Percentiles rank a stretch among this genome's conserved stretches.
These are phyloP conservation scores for Hydractinia echinata DNA, from an alignment of 30 jellyfish, hydroid and myxozoan genomes.

Conservation along the genomic window DNA sequence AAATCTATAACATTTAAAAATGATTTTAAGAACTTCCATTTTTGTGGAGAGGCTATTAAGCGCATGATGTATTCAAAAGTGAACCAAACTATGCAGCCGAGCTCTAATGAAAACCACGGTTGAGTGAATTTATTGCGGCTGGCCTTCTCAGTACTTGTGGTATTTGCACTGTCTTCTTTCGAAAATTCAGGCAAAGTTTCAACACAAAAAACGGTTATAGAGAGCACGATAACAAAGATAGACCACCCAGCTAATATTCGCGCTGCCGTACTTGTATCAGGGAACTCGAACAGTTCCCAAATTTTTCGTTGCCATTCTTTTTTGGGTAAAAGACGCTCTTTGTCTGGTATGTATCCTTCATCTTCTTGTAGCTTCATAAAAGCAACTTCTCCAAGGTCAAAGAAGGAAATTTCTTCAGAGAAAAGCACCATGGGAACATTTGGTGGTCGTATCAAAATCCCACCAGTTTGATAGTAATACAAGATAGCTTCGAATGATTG, in stretches of 20 bases:
- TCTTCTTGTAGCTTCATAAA: slow-evolving; percentile 54
- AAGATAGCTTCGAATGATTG: slow-evolving; percentile 90
- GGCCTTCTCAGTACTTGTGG: background rate
- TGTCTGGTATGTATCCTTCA: slow-evolving; percentile 77
- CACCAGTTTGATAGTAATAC: slow-evolving; percentile 84
- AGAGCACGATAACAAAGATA: slow-evolving; percentile 61
- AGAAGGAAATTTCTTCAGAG: slow-evolving; percentile 74
- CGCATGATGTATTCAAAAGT: slow-evolving; percentile 77
- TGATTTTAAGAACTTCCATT: slow-evolving; percentile 61
- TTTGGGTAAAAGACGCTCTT: slow-evolving; percentile 54
- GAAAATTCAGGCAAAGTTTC: slow-evolving; percentile 75
- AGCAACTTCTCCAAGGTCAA: slow-evolving; percentile 81
- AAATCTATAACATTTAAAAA: slow-evolving; percentile 75
- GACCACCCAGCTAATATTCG: slow-evolving; percentile 88
- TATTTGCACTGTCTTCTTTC: background rate
- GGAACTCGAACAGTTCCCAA: slow-evolving; percentile 90
- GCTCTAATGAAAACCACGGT: slow-evolving; percentile 89
- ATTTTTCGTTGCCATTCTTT: slow-evolving; percentile 60
- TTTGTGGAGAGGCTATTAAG: slow-evolving; percentile 67
- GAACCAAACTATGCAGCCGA: slow-evolving; percentile 86
- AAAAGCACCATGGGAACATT: slow-evolving; percentile 80
- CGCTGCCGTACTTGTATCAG: slow-evolving; percentile 81
- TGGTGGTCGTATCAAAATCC: slow-evolving; percentile 81
- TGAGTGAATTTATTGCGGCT: background rate
- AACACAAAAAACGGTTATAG: slow-evolving; percentile 76